phyloP scores from a whole-genome alignment of 2,797 vertebrate species.

The Halcyon chelicuti region DNA sequence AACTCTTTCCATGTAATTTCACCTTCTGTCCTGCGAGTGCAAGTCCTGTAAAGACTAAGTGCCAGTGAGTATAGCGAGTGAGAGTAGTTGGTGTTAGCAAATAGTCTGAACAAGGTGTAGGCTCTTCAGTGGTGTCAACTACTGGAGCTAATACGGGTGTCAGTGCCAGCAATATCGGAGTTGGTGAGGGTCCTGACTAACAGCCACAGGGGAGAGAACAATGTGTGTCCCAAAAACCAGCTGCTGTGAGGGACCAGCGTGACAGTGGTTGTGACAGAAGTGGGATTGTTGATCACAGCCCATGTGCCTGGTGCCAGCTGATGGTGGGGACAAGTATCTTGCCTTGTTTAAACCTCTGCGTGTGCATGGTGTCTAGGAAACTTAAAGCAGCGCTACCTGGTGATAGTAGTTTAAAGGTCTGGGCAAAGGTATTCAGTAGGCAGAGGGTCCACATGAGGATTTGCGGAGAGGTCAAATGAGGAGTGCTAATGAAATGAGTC shows the following conservation, averaged over 20 bases:
- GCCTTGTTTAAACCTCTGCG: background rate
- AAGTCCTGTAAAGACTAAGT: background rate
- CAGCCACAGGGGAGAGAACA: background rate
- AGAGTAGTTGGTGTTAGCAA: background rate
- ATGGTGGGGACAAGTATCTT: background rate
- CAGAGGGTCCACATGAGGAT: background rate
- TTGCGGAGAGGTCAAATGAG: background rate
- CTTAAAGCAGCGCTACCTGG: background rate
- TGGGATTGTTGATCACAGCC: background rate
- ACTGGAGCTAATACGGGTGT: background rate
- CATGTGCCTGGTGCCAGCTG: background rate
- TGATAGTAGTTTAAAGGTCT: background rate
- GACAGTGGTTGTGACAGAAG: background rate
- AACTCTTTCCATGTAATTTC: background rate
- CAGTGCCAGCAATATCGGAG: too few relatives aligned
- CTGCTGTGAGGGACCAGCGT: fast-evolving
- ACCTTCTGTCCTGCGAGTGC: too few relatives aligned
- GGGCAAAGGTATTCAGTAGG: too few relatives aligned
- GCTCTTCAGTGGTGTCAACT: fast-evolving
- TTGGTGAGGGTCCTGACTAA: background rate
- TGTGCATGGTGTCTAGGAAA: background rate
- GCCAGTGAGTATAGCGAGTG: background rate
- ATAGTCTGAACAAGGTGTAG: fast-evolving
- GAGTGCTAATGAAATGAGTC: background rate
- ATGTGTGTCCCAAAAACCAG: background rate